Base-by-base conservation (phyloP, 2,888 invertebrate species). In the Melinaea marsaeus region DNA sequence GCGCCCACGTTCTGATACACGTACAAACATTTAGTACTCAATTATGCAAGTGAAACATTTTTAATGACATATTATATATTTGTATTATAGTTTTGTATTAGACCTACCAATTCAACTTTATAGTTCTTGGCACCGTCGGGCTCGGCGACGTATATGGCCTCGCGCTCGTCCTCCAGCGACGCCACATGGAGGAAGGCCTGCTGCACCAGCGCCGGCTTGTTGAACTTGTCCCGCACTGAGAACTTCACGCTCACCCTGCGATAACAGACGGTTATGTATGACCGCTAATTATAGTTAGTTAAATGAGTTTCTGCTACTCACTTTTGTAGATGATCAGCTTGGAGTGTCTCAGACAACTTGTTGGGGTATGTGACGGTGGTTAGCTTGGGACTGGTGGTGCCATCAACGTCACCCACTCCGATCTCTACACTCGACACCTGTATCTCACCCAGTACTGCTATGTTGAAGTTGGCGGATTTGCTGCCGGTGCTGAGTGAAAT, bases 101-200 rank as follows among this genome's bases (percentile, higher is more conserved):
- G 3, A 81, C 92, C 83, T 76, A 96, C 96, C 93, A 99, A 93
- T 79, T 98, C 98, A 70, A 98, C 95, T 87, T 96, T 97, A 85
- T 99, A 98, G 0, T 93, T 88, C 76, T 94, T 94, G 60, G 92
- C 88, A 68, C 89, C 89, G 79, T 98, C 98, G 4, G 95, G 94
- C 80, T 99, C 98, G 0, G 98, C 97, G 4, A 99, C 96, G 82
- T 97, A 99, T 74, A 98, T 94, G 58, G 98, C 95, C 90, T 99
- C 99, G 66, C 94, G 94, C n/a, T 92, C 90, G 0, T 92, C 92
- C 60, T 91, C 89, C 13, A 88, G 86, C 72, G 95, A 93, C 48
- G 93, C 92, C 55, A 98, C 92, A 58, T 96, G 93, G 35, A 98
- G 93, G 83, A 98, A 98, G 0, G 96, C 96, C 85, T 98, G 97